Evolutionary conservation across 2,888 invertebrate genomes (phyloP).

Genomic region (Melikaiella ostensackeni): DNA sequence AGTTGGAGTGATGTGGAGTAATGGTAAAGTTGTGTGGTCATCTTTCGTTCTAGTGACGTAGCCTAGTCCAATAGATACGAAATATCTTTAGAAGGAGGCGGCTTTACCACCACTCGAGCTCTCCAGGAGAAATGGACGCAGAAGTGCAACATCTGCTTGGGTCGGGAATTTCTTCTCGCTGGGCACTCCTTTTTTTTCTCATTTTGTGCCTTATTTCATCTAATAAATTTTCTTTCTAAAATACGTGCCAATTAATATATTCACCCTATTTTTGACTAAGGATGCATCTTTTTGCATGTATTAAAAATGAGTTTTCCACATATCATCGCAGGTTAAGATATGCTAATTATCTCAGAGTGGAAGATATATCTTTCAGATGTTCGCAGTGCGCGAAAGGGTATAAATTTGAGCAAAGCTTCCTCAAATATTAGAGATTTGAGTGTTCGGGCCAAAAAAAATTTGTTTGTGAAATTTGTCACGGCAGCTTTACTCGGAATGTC

Average conservation of each 20-base stretch:
- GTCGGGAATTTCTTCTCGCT: too few species aligned
- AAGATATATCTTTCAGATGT: conserved; percentile 48
- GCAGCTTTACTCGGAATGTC: too few species aligned
- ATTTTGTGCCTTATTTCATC: neutral
- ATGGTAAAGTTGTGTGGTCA: too few species aligned
- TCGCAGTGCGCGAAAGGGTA: conserved; percentile 73
- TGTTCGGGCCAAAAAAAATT: too few species aligned
- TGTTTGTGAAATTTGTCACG: conserved; percentile 81
- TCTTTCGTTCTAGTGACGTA: too few species aligned
- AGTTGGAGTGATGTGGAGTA: too few species aligned
- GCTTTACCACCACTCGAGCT: too few species aligned
- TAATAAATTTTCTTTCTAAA: neutral
- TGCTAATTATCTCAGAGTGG: conserved; percentile 54
- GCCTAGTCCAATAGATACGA: too few species aligned
- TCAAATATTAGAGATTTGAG: conserved; percentile 80
- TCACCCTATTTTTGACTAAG: neutral
- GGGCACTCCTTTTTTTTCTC: neutral
- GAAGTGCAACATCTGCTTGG: too few species aligned
- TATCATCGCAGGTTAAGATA: conserved; percentile 58
- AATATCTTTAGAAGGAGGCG: too few species aligned
- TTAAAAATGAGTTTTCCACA: neutral
- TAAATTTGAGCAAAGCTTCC: conserved; percentile 81
- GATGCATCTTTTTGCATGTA: neutral
- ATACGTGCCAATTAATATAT: neutral
- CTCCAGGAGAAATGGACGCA: too few species aligned